Percentiles rank a stretch among this genome's conserved stretches.
Conservation (phyloP, 2,888 invertebrate genomes). For the Pollenia griseotomentosa region DNA sequence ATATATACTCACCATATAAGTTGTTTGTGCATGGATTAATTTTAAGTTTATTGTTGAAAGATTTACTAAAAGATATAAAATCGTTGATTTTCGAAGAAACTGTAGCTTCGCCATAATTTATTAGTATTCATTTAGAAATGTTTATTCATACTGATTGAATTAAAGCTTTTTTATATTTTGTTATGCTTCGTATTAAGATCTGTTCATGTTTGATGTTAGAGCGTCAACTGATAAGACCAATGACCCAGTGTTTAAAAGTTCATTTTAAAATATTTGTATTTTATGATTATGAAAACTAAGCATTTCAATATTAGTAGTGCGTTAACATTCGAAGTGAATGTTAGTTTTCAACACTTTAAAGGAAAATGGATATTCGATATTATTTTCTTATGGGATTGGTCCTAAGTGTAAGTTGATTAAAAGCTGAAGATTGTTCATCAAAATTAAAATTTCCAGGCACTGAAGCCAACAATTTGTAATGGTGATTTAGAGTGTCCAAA, state of each 20-base stretch:
- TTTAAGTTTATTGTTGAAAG: background rate
- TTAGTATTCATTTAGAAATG: background rate
- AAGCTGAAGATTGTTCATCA: background rate
- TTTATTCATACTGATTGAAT: conserved; percentile 1
- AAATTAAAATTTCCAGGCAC: background rate
- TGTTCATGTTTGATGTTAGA: no score
- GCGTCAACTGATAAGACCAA: conserved; percentile 24
- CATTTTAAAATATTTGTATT: background rate
- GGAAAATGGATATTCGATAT: conserved; percentile 1
- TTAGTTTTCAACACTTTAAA: background rate
- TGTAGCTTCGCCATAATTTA: background rate
- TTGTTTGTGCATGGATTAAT: background rate
- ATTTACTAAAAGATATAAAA: background rate
- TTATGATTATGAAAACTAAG: conserved; percentile 9
- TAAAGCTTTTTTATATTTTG: background rate
- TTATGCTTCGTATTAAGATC: background rate
- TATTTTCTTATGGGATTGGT: background rate
- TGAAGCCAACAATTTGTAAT: background rate
- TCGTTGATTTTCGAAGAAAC: background rate
- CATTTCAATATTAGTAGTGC: conserved; percentile 16
- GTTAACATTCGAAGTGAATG: background rate
- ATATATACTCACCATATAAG: background rate
- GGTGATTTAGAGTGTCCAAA: conserved; percentile 15
- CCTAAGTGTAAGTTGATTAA: conserved; percentile 7
- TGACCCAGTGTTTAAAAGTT: conserved; percentile 24